A percentile compares a stretch with the other conserved stretches of the same genome.
Evolutionary conservation across 2,888 invertebrate species (phyloP).

Genomic region (Neria commutata): DNA sequence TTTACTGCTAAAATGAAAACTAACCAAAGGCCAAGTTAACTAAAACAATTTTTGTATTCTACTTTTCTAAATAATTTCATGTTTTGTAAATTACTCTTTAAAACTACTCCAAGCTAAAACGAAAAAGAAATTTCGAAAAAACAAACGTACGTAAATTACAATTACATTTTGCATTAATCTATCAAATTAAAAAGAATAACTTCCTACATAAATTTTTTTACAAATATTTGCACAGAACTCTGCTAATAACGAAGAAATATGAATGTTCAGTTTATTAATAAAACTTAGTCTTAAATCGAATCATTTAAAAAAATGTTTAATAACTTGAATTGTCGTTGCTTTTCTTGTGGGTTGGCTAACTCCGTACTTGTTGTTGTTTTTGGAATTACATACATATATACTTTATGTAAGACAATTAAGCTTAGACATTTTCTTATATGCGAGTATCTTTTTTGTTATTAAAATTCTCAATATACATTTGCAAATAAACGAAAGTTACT

Average conservation of each 20-base stretch:
- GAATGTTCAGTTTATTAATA: conserved; percentile 19
- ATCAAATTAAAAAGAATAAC: conserved; percentile 16
- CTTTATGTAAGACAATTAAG: too few relatives aligned
- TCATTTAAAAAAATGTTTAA: too few relatives aligned
- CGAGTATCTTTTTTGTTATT: too few relatives aligned
- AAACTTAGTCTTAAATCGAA: too few relatives aligned
- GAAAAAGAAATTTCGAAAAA: conserved; percentile 1
- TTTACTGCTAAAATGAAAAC: conserved; percentile 55
- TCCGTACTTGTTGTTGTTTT: too few relatives aligned
- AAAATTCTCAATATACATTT: too few relatives aligned
- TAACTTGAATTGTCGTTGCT: too few relatives aligned
- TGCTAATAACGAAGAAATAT: conserved; percentile 38
- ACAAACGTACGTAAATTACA: background rate
- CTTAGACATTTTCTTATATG: too few relatives aligned
- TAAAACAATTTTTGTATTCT: conserved; percentile 38
- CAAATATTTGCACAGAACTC: conserved; percentile 23
- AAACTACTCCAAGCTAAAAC: background rate
- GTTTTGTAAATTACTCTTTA: conserved; percentile 7
- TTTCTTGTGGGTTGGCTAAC: too few relatives aligned
- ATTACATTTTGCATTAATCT: background rate
- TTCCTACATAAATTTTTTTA: conserved; percentile 19
- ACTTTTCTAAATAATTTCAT: background rate
- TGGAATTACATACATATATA: too few relatives aligned
- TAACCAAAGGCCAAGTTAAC: conserved; percentile 65
- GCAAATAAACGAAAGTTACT: too few relatives aligned